Evolutionary conservation across 2,113 vertebrate species (phyloP).

Genomic region (Lophura nycthemera): DNA sequence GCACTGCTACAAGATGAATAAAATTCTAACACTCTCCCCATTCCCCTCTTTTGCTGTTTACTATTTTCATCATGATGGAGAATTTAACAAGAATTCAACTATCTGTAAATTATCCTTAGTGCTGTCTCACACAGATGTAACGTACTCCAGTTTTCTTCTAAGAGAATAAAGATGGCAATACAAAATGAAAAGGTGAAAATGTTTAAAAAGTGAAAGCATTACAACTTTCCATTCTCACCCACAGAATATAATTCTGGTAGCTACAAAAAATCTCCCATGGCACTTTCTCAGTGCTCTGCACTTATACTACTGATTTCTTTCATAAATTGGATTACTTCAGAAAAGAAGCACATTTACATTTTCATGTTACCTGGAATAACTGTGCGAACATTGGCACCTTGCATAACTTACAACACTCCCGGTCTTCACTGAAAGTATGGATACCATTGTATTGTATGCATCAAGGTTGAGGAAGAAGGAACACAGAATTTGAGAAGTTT

Average conservation of each 20-base stretch:
- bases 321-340: background rate
- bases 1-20: accelerated
- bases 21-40: background rate
- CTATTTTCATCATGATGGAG: background rate
- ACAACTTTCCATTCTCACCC: background rate
- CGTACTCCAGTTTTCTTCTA: background rate
- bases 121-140: background rate
- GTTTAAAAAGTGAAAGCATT: background rate
- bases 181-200: background rate
- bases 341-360: background rate
- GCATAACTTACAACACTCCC: background rate
- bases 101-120: background rate
- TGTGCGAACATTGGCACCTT: background rate
- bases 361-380: background rate
- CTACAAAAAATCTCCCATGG: background rate
- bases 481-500: background rate
- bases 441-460: background rate
- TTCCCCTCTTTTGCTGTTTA: background rate
- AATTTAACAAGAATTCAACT: background rate
- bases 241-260: background rate
- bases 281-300: background rate
- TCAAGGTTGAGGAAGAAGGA: background rate
- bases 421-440: background rate
- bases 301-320: background rate
- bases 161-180: background rate